A percentile compares a stretch with the other conserved stretches of the same genome.
Evolutionary conservation across 2,797 vertebrate species (phyloP).

Genomic region (Siniperca undulata): DNA sequence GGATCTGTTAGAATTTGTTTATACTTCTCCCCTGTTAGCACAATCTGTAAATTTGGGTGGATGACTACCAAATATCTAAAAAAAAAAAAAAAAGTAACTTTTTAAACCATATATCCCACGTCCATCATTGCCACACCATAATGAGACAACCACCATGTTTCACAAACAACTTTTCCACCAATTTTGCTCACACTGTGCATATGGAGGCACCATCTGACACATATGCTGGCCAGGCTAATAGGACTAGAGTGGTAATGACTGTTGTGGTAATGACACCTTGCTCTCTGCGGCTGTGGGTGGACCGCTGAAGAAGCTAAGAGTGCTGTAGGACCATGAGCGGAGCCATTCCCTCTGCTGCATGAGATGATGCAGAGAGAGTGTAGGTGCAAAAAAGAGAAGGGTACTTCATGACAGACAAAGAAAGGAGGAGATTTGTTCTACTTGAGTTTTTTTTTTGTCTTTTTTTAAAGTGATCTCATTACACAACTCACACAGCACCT

Average conservation of each 20-base stretch:
- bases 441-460: not conserved
- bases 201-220: conserved; percentile 50
- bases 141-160: not conserved
- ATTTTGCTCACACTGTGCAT: conserved; percentile 13
- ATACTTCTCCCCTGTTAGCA: not conserved
- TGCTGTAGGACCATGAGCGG: not conserved
- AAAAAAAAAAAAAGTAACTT: not conserved
- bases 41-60: not conserved
- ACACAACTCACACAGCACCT: conserved; percentile 31
- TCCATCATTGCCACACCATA: not conserved
- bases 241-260: conserved; percentile 31
- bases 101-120: not conserved
- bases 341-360: not conserved
- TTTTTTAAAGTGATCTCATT: conserved; percentile 23
- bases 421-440: conserved; percentile 1
- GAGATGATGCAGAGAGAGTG: conserved; percentile 11
- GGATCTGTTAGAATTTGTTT: not conserved
- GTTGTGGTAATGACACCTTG: conserved; percentile 45
- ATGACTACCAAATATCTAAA: not conserved
- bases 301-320: conserved; percentile 5
- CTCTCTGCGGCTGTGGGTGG: conserved; percentile 47
- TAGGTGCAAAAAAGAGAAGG: conserved; percentile 31
- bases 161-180: not conserved
- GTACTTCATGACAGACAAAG: conserved; percentile 19
- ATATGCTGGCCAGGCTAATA: conserved; percentile 49